Evolutionary conservation across 2,888 invertebrate species (phyloP).

Genomic region (Thereva nobilitata): DNA sequence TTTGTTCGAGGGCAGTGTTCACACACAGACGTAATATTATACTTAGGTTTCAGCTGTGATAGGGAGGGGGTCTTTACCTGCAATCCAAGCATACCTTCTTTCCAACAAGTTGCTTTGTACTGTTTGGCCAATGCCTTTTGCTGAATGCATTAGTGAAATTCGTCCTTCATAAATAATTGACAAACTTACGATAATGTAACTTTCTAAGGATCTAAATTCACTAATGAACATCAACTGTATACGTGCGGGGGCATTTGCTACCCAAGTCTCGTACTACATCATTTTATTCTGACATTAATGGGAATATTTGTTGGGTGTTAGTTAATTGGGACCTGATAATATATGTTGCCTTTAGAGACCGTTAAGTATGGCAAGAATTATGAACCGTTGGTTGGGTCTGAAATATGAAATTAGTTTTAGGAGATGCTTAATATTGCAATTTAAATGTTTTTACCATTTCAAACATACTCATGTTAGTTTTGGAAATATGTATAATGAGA

Average conservation of each 20-base stretch:
- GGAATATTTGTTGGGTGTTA: constrained; percentile 36
- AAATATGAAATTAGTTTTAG: too few species aligned
- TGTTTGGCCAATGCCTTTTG: constrained; percentile 22
- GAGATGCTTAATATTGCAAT: too few species aligned
- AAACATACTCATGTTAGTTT: too few species aligned
- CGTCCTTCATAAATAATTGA: constrained; percentile 35
- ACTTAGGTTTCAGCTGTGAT: neutral
- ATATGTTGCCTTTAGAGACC: constrained; percentile 30
- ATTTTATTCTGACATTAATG: constrained; percentile 32
- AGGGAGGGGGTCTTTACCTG: neutral
- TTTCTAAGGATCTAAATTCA: constrained; percentile 25
- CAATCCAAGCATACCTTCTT: constrained; percentile 12
- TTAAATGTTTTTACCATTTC: too few species aligned
- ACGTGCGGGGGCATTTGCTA: constrained; percentile 3
- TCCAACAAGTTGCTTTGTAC: constrained; percentile 17
- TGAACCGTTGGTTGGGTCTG: too few species aligned
- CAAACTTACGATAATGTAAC: constrained; percentile 35
- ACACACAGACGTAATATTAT: neutral
- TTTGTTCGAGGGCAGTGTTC: neutral
- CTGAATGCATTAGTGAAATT: constrained; percentile 35
- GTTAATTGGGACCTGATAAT: constrained; percentile 34
- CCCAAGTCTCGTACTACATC: constrained; percentile 22
- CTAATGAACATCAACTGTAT: constrained; percentile 27
- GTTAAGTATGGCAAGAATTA: constrained; percentile 18
- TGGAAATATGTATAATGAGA: too few species aligned